Evolutionary conservation across 2,888 invertebrate species (phyloP).

Genomic region (Pyrgus malvae): DNA sequence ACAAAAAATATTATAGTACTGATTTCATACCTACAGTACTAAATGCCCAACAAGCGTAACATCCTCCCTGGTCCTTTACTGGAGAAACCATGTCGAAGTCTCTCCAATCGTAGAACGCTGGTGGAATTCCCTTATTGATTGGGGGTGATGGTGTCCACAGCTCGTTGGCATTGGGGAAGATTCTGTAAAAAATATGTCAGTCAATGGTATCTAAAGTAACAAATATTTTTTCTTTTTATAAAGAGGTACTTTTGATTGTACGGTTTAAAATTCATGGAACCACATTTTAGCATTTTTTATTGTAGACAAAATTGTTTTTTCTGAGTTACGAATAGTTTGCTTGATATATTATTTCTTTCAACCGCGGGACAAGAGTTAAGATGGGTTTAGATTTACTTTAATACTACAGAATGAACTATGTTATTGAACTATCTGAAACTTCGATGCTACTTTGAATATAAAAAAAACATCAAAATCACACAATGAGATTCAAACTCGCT

Average conservation of each 20-base stretch:
- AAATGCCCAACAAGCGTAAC: conserved; percentile 59
- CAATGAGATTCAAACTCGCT: neutral
- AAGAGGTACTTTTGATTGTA: neutral
- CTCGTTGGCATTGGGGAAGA: neutral
- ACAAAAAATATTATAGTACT: neutral
- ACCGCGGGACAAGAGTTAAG: no score
- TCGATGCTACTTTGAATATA: no score
- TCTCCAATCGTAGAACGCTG: conserved; percentile 51
- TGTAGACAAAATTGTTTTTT: no score
- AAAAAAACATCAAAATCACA: neutral
- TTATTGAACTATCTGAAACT: no score
- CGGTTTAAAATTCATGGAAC: neutral
- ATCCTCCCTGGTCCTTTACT: conserved; percentile 49
- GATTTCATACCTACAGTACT: conserved; percentile 45
- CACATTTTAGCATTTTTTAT: no score
- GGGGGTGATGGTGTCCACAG: neutral
- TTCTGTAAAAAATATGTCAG: neutral
- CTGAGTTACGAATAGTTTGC: no score
- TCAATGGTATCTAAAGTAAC: no score
- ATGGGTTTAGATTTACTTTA: no score
- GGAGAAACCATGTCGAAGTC: conserved; percentile 39
- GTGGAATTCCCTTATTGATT: conserved; percentile 28
- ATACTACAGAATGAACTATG: no score
- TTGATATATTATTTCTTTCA: no score
- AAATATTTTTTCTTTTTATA: neutral